Evolutionary conservation across 2,797 vertebrate species (phyloP).

Genomic region (Leucoraja ocellata): DNA sequence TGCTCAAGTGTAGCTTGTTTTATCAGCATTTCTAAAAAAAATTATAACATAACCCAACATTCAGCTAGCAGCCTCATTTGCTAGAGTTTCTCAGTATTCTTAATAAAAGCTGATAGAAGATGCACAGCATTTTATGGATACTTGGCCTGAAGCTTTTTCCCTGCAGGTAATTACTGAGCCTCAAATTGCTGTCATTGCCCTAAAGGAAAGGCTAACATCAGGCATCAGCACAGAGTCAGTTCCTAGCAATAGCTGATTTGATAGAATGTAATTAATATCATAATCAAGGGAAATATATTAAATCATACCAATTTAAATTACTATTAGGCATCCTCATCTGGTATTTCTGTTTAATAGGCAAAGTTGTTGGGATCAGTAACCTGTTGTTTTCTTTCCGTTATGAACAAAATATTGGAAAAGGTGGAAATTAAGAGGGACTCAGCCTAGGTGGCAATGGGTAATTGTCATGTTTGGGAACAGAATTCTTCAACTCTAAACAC

Average conservation of each 20-base stretch:
- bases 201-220: neutral
- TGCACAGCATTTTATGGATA: neutral
- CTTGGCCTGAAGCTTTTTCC: neutral
- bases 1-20: neutral
- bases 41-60: neutral
- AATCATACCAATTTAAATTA: neutral
- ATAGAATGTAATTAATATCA: neutral
- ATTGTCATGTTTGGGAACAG: neutral
- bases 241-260: neutral
- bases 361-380: neutral
- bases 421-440: neutral
- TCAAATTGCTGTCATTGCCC: neutral
- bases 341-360: neutral
- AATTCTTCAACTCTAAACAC: neutral
- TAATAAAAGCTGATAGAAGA: neutral
- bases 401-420: neutral
- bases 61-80: neutral
- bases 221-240: neutral
- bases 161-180: neutral
- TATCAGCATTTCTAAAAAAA: neutral
- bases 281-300: neutral
- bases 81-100: neutral
- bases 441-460: neutral
- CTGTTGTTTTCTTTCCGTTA: neutral
- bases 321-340: neutral